phyloP scores from a whole-genome alignment of 2,113 vertebrate species.

The Piaya cayana region DNA sequence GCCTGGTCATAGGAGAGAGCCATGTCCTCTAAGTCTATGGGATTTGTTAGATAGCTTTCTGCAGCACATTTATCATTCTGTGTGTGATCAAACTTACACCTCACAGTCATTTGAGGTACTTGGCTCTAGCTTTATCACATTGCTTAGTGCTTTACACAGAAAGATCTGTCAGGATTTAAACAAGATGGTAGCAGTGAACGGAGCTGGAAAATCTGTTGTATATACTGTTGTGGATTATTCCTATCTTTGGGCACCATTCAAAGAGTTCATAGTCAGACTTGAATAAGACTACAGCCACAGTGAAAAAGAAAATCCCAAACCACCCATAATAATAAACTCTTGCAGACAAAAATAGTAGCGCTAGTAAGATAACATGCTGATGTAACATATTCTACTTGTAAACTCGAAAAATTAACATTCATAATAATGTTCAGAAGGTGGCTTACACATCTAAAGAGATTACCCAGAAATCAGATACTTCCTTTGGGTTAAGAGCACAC shows the following conservation, averaged over 20 bases:
- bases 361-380: accelerated
- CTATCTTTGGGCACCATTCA: neutral
- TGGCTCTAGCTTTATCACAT: neutral
- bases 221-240: neutral
- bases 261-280: neutral
- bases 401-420: neutral
- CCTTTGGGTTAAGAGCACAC: neutral
- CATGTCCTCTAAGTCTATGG: neutral
- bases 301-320: neutral
- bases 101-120: neutral
- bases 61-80: neutral
- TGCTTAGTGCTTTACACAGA: no score
- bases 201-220: neutral
- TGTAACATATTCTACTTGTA: neutral
- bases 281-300: neutral
- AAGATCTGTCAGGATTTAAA: neutral
- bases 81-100: neutral
- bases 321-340: neutral
- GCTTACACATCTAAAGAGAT: neutral
- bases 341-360: neutral
- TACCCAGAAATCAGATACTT: neutral
- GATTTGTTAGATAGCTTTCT: neutral
- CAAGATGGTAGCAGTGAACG: neutral
- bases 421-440: neutral
- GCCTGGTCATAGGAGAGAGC: neutral